Conservation (phyloP, 2,113 vertebrate species). For the Columba janthina region DNA sequence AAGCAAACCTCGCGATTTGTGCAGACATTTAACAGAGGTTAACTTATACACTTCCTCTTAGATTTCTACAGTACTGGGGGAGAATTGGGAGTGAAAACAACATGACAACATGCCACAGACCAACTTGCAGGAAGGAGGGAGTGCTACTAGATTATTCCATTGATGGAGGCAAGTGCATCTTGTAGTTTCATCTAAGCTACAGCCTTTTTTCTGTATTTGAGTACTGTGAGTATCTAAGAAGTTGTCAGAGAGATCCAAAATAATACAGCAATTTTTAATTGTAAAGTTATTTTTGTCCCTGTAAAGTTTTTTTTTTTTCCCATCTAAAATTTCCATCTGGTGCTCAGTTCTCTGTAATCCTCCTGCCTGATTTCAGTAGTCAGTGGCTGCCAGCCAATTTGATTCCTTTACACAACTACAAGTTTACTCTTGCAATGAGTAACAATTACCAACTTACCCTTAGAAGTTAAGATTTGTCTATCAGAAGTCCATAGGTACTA, state of each 20-base stretch:
- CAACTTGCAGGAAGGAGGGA: constrained; percentile 93
- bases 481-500: not conserved
- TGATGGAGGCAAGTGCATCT: constrained; percentile 85
- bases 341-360: not conserved
- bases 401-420: not conserved
- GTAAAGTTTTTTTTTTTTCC: not conserved
- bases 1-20: not conserved
- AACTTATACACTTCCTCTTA: constrained; percentile 47
- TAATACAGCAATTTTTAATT: not conserved
- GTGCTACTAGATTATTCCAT: constrained; percentile 94
- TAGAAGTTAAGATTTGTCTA: not conserved
- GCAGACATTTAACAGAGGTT: not conserved
- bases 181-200: not conserved
- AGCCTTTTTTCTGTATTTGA: not conserved
- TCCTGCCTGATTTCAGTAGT: not conserved
- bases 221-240: not conserved
- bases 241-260: not conserved
- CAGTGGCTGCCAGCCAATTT: not conserved
- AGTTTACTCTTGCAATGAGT: not conserved
- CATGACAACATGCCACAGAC: constrained; percentile 93
- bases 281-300: not conserved
- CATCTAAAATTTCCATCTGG: not conserved
- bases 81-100: constrained; percentile 96
- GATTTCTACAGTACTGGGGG: constrained; percentile 98
- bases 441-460: not conserved